Evolutionary conservation across 2,888 invertebrate genomes (phyloP).

Genomic region (Drosophila algonquin): DNA sequence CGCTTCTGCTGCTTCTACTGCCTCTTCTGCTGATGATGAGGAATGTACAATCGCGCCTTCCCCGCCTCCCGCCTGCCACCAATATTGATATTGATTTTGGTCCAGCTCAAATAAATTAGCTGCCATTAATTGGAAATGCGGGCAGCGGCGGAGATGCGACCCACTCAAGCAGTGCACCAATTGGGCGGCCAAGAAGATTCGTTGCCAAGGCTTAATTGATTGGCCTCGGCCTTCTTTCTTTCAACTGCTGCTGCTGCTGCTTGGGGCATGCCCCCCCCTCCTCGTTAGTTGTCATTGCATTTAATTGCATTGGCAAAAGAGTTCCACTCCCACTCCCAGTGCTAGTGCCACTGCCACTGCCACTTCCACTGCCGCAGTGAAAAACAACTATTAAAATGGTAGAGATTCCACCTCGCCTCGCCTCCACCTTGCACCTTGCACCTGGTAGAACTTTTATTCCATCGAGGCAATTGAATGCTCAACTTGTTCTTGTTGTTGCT

Average conservation of each 20-base stretch:
- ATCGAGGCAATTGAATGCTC: conserved; percentile 27
- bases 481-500: conserved; percentile 16
- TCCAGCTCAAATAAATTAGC: conserved; percentile 63
- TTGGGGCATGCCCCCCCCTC: not conserved
- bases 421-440: conserved; percentile 12
- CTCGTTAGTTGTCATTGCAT: conserved; percentile 42
- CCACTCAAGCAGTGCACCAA: conserved; percentile 33
- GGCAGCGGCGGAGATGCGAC: conserved; percentile 7
- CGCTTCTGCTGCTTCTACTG: not conserved
- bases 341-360: no score
- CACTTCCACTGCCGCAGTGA: conserved; percentile 3
- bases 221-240: conserved; percentile 20
- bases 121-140: conserved; percentile 67
- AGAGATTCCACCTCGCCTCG: not conserved
- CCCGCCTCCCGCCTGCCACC: no score
- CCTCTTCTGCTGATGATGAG: conserved; percentile 6
- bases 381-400: conserved; percentile 53
- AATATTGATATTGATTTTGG: conserved; percentile 60
- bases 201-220: conserved; percentile 43
- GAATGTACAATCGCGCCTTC: not conserved
- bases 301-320: conserved; percentile 71
- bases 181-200: conserved; percentile 25
- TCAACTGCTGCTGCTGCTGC: no score
- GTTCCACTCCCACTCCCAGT: conserved; percentile 17
- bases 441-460: conserved; percentile 48